phyloP scores from a whole-genome alignment of 1,140 invertebrate species.

The Atta colombica region DNA sequence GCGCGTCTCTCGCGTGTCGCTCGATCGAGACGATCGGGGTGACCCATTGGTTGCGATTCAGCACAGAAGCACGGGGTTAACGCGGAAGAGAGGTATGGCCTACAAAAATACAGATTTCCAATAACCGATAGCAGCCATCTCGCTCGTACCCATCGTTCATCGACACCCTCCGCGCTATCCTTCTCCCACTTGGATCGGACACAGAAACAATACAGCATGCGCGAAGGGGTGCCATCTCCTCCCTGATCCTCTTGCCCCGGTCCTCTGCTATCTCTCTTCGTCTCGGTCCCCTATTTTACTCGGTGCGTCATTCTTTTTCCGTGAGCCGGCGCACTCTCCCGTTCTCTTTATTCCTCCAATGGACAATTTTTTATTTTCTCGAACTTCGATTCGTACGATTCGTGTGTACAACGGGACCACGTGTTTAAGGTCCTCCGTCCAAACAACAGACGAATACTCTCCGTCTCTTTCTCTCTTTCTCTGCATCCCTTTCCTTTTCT shows the following conservation, averaged over 20 bases:
- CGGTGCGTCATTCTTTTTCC: constrained; percentile 47
- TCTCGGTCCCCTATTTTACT: constrained; percentile 51
- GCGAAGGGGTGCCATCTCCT: constrained; percentile 46
- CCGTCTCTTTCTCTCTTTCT: constrained; percentile 46
- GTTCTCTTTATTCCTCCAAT: constrained; percentile 39
- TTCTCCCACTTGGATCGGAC: constrained; percentile 49
- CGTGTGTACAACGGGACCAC: constrained; percentile 78
- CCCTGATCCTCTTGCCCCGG: neutral
- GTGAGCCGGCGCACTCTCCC: constrained; percentile 28
- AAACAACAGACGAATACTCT: constrained; percentile 73
- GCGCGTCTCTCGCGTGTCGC: constrained; percentile 64
- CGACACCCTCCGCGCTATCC: constrained; percentile 14
- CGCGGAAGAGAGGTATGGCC: constrained; percentile 77
- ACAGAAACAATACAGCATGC: constrained; percentile 79
- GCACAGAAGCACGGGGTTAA: constrained; percentile 62
- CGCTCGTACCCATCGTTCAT: constrained; percentile 41
- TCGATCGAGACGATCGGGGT: constrained; percentile 76
- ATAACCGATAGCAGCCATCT: constrained; percentile 81
- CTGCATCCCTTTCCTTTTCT: neutral
- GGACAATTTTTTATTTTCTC: constrained; percentile 47
- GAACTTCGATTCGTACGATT: constrained; percentile 68
- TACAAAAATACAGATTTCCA: constrained; percentile 86
- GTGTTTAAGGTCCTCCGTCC: constrained; percentile 79
- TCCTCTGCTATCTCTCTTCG: constrained; percentile 51
- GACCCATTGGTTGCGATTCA: constrained; percentile 78